Conservation (phyloP, 2,113 vertebrate species). For the Callospermophilus lateralis region DNA sequence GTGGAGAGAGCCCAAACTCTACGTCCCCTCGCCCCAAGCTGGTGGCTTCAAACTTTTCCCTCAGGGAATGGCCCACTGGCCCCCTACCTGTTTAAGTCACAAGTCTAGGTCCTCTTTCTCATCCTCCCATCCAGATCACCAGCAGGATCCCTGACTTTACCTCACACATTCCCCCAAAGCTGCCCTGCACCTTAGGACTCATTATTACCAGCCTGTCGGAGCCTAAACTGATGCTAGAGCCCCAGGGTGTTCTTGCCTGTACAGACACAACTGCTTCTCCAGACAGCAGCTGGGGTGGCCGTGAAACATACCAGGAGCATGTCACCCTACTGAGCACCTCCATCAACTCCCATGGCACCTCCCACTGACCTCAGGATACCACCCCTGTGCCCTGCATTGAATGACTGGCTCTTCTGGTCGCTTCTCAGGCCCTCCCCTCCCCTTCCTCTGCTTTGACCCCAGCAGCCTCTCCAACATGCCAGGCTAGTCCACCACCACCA, state of each 20-base stretch:
- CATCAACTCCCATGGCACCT: rapidly evolving
- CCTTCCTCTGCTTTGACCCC: background rate
- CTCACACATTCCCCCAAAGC: background rate
- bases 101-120: background rate
- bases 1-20: too few relatives aligned
- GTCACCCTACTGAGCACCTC: background rate
- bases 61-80: rapidly evolving
- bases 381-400: background rate
- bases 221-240: rapidly evolving
- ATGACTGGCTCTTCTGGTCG: background rate
- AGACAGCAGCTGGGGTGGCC: background rate
- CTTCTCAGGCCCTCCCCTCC: too few relatives aligned
- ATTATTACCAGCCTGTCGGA: too few relatives aligned
- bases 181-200: too few relatives aligned
- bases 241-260: rapidly evolving
- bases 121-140: background rate
- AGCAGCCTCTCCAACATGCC: rapidly evolving
- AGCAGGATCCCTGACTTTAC: background rate
- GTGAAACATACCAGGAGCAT: background rate
- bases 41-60: background rate
- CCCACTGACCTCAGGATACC: background rate
- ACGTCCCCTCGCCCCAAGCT: background rate
- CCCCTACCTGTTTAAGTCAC: too few relatives aligned
- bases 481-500: background rate
- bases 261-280: background rate